Evolutionary conservation across 2,888 invertebrate species (phyloP), one percentile per base, ranked within the genome.

Genomic region (Campoplex capitator): DNA sequence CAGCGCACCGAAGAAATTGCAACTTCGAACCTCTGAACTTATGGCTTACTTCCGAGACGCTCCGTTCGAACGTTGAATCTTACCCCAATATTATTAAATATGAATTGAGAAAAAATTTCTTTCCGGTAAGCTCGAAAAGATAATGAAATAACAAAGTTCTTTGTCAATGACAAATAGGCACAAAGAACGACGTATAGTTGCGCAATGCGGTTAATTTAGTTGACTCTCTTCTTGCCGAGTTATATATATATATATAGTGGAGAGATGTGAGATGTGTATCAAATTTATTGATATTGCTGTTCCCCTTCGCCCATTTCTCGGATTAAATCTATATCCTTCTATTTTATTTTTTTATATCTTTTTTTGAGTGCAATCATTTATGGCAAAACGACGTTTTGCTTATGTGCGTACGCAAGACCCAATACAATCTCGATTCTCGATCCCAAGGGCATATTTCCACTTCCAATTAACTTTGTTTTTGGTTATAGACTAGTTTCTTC

Each of bases 271-370:
- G 18, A 86, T 86, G 83, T 45, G 65, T 62, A 86, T 86, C 83
- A 86, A 83, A 86, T 86, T 83, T 86, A 86, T 86, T 71, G 83
- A 85, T 75, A 79, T 75, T 67, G 35, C 74, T 58, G 42, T 65
- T 65, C 58, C 58, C 68, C 74, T 68, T 79, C 45, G 54, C n/a
- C 74, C 68, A 65, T 82, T 67, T 45, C 67, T 45, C 54, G 32
- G 75, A 82, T 82, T 82, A 56, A 75, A 75, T 67, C 75, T 74
- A 54, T 75, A 56, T 62, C 35, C 32, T 56, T 35, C 54, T 38
- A 18, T 74, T 75, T 74, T 56, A 56, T 74, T 62, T 48, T 74
- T 56, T 74, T 74, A 45, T 48, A 75, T 75, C 28, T 32, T 45
- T 62, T 35, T 54, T 28, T 28, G 45, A 54, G 28, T 62, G 28